Base-by-base conservation (phyloP, 2,113 vertebrate species). In the Benitochromis conjunctus region DNA sequence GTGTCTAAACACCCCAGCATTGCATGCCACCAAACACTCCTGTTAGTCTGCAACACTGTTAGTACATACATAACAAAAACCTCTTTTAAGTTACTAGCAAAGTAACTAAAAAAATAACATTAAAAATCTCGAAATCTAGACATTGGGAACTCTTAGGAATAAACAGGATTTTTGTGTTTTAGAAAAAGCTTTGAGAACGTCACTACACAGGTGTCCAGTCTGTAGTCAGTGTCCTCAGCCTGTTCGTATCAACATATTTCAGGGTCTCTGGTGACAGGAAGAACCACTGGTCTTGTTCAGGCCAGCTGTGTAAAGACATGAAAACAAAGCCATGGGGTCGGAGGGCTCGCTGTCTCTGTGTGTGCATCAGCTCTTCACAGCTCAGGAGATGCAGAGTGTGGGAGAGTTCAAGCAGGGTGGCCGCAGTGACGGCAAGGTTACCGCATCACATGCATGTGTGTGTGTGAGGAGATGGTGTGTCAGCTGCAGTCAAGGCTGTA, bases 251-350 rank as follows among this genome's bases (percentile, higher is more conserved):
- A 16, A 16, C 58, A 36, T 56, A 56, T 69, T 48, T 54, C 26
- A 43, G 71, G 21, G 69, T 86, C 83, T 83, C 85, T 38, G 41
- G 69, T 64, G 87, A 86, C 56, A 31, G 46, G 56, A 60, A 58
- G 38, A 56, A 48, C 43, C 57, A 19, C 36, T 46, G 2, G 29
- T 85, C 56, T 71, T 62, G 58, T 38, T 57, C 85, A 58, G 84
- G 2, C 79, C 90, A 87, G 84, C 86, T 93, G 89, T 82, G 76
- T 87, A 21, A 90, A 87, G 85, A 88, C 69, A 11, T 53, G 21
- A 58, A 71, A 62, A 82, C 46, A 89, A 87, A 90, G 58, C 66
- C 51, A 53, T 14, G 3, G 41, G 81, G 46, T 86, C 36, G 6
- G 79, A 71, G 46, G n/a, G 57, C 6, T 11, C 6, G 55, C 31